phyloP scores from a whole-genome alignment of 2,888 invertebrate species.

The Dorcus hopei region DNA sequence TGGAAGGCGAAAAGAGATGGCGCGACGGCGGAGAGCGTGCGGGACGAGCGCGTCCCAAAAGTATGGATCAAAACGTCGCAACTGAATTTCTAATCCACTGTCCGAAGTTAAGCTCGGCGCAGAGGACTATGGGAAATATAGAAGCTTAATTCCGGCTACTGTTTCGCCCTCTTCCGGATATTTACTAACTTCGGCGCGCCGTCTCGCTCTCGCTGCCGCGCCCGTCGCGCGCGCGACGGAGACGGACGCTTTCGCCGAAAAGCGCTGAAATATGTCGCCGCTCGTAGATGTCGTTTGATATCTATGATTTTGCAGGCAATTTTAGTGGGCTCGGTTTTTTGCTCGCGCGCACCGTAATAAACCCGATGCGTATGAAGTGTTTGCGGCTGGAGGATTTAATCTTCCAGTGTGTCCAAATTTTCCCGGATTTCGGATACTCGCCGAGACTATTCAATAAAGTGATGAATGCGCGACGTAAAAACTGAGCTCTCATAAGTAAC shows the following conservation, averaged over 20 bases:
- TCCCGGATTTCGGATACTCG: background rate
- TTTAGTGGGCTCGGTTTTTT: conserved; percentile 17
- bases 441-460: no score
- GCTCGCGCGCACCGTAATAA: background rate
- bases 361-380: background rate
- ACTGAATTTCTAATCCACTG: conserved; percentile 46
- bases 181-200: conserved; percentile 32
- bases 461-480: no score
- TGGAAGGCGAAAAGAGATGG: conserved; percentile 15
- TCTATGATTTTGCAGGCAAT: conserved; percentile 39
- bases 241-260: conserved; percentile 28
- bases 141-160: conserved; percentile 41
- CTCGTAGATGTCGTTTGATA: conserved; percentile 30
- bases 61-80: conserved; percentile 46
- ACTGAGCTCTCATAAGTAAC: no score
- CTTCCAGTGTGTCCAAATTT: conserved; percentile 14
- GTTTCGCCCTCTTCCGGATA: conserved; percentile 37
- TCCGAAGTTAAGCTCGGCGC: conserved; percentile 42
- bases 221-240: conserved; percentile 18
- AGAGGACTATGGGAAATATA: conserved; percentile 43
- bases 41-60: conserved; percentile 11
- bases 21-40: background rate
- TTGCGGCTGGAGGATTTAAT: conserved; percentile 18
- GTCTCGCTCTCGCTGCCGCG: background rate
- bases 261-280: conserved; percentile 12